Conservation (phyloP, 35 echinoderm and acorn worm genomes). For the Stichopus chloronotus region DNA sequence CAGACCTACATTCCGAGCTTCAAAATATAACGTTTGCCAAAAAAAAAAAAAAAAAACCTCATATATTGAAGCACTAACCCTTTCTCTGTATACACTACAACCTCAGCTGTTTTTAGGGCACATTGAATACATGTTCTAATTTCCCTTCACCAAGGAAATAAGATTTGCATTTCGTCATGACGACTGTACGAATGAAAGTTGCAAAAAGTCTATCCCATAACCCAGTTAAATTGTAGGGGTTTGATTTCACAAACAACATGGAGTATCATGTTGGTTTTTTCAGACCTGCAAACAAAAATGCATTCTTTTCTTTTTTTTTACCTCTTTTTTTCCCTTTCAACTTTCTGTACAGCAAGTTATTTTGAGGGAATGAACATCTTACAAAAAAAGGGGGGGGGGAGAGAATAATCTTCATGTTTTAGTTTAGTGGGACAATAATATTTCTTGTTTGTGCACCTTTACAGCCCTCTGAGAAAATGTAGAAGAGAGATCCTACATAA, state of each 20-base stretch:
- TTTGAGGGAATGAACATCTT: not conserved
- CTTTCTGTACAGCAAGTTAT: not conserved
- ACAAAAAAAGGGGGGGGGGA: no score
- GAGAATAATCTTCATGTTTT: no score
- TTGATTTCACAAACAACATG: slow-evolving; percentile 16
- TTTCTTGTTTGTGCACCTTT: no score
- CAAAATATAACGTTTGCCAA: no score
- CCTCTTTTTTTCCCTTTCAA: not conserved
- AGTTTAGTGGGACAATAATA: no score
- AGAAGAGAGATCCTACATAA: no score
- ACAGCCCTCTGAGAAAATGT: no score
- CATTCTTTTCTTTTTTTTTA: not conserved
- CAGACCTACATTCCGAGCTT: not conserved
- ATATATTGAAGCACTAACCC: not conserved
- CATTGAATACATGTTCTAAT: slow-evolving; percentile 45
- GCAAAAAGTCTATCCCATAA: slow-evolving; percentile 36
- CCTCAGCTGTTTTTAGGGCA: slow-evolving; percentile 36
- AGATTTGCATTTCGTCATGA: slow-evolving; percentile 45
- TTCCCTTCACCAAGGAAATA: slow-evolving; percentile 7
- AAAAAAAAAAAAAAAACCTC: no score
- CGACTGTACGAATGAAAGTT: not conserved
- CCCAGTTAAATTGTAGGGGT: slow-evolving; percentile 32
- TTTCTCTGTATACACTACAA: slow-evolving; percentile 20
- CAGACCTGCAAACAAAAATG: not conserved
- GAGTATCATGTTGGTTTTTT: not conserved